Evolutionary conservation across 2,888 invertebrate species (phyloP).

Genomic region (Drosophila falleni): DNA sequence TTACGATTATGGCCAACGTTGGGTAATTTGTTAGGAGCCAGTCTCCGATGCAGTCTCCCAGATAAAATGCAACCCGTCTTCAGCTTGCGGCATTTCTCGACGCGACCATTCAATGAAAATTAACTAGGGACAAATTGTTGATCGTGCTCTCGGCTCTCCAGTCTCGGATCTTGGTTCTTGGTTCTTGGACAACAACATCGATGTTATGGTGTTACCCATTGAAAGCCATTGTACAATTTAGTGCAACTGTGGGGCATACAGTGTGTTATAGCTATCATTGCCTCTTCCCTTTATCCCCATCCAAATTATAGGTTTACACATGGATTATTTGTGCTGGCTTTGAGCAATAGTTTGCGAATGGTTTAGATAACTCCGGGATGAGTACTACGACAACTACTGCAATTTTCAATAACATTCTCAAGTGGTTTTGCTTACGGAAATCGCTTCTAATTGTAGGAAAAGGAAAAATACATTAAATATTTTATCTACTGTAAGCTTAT

Average conservation of each 20-base stretch:
- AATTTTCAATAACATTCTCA: constrained; percentile 12
- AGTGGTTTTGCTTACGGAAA: constrained; percentile 12
- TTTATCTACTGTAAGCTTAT: neutral
- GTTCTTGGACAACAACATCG: neutral
- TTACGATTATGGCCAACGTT: constrained; percentile 54
- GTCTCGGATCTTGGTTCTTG: neutral
- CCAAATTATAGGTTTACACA: constrained; percentile 36
- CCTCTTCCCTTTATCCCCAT: constrained; percentile 2
- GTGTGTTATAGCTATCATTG: constrained; percentile 21
- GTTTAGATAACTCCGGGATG: constrained; percentile 5
- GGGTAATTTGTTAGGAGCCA: constrained; percentile 57
- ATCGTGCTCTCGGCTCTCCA: constrained; percentile 27
- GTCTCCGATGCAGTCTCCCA: constrained; percentile 36
- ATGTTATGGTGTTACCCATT: constrained; percentile 7
- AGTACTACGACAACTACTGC: neutral
- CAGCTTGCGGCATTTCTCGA: constrained; percentile 25
- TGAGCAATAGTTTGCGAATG: constrained; percentile 15
- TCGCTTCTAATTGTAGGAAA: constrained; percentile 22
- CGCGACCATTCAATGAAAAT: constrained; percentile 56
- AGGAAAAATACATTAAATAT: neutral
- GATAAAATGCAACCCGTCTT: constrained; percentile 48
- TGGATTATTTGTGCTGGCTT: constrained; percentile 33
- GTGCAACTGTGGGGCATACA: constrained; percentile 18
- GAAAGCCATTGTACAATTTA: constrained; percentile 48
- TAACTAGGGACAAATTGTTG: constrained; percentile 67